Conservation (phyloP, 1,140 invertebrate species). For the Lepidotrigona ventralis region DNA sequence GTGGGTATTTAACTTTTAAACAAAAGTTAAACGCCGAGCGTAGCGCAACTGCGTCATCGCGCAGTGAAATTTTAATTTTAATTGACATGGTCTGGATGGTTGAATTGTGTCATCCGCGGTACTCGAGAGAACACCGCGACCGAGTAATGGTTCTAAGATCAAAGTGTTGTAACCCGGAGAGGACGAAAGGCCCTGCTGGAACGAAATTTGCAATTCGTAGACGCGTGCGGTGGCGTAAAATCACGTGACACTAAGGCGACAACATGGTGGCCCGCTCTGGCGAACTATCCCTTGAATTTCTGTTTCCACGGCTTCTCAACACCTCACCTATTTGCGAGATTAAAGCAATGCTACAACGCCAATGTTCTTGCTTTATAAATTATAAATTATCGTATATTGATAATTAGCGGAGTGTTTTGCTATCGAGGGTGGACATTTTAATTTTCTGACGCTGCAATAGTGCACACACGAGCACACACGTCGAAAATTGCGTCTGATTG, state of each 20-base stretch:
- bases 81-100: not conserved
- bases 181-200: not conserved
- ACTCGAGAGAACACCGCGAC: not conserved
- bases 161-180: constrained; percentile 1
- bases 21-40: constrained; percentile 2
- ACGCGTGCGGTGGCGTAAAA: constrained; percentile 9
- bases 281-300: not conserved
- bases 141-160: constrained; percentile 29
- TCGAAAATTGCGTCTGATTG: not conserved
- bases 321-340: not conserved
- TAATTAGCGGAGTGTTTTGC: too few relatives aligned
- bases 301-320: not conserved
- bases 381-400: too few relatives aligned
- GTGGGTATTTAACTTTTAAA: not conserved
- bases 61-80: constrained; percentile 2
- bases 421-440: not conserved
- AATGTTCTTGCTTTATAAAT: too few relatives aligned
- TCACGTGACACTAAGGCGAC: constrained; percentile 6
- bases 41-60: not conserved
- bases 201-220: constrained; percentile 25
- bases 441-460: not conserved
- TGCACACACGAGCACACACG: too few relatives aligned
- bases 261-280: not conserved
- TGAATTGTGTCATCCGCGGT: constrained; percentile 16
- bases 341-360: not conserved